Evolutionary conservation across 1,140 invertebrate genomes (phyloP).

Genomic region (Vanessa atalanta): DNA sequence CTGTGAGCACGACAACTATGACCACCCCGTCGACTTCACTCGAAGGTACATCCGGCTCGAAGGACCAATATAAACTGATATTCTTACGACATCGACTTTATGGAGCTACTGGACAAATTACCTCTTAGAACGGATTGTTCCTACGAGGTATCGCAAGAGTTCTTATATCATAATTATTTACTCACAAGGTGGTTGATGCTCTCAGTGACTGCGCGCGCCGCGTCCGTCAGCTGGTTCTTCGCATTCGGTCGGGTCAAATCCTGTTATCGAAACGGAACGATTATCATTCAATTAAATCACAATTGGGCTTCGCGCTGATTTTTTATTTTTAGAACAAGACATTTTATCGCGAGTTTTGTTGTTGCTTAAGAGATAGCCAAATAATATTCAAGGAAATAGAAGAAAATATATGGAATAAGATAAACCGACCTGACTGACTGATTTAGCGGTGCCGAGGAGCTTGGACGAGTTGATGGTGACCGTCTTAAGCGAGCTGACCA

Average conservation of each 20-base stretch:
- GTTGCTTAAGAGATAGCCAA: no score
- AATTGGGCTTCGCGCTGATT: no score
- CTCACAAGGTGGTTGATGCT: conserved; percentile 94
- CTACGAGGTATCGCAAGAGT: background rate
- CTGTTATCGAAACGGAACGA: conserved; percentile 48
- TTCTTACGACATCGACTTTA: background rate
- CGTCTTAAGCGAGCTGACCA: conserved; percentile 92
- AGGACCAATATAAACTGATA: background rate
- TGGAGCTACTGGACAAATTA: background rate
- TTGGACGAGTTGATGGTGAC: conserved; percentile 94
- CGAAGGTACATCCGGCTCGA: background rate
- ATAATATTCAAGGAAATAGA: no score
- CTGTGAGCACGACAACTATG: conserved; percentile 31
- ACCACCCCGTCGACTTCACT: no score
- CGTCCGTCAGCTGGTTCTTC: conserved; percentile 92
- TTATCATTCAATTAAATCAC: background rate
- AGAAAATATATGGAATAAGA: no score
- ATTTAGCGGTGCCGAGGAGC: conserved; percentile 92
- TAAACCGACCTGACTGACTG: conserved; percentile 84
- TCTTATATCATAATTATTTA: background rate
- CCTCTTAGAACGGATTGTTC: background rate
- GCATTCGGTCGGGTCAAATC: conserved; percentile 94
- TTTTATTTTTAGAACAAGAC: no score
- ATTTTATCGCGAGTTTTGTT: no score
- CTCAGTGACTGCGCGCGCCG: conserved; percentile 94